phyloP scores from a whole-genome alignment of 2,113 vertebrate species.

The Callopanchax toddi region DNA sequence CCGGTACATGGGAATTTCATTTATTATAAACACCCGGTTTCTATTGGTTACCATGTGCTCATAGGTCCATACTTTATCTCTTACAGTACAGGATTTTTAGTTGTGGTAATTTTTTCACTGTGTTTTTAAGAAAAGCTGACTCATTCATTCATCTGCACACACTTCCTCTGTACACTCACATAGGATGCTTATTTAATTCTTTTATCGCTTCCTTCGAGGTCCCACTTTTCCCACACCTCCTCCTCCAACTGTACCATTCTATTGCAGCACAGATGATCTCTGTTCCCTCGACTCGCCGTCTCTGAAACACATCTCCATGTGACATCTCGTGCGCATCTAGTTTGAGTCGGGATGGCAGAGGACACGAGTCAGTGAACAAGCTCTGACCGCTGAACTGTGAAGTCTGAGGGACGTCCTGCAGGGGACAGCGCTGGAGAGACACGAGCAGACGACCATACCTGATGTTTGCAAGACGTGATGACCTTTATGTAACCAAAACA shows the following conservation, averaged over 20 bases:
- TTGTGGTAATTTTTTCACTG: background rate
- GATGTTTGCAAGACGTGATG: conserved; percentile 36
- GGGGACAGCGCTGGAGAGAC: conserved; percentile 18
- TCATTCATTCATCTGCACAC: background rate
- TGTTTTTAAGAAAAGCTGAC: background rate
- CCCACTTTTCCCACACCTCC: conserved; percentile 6
- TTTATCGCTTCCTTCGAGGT: conserved; percentile 12
- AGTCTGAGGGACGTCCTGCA: conserved; percentile 35
- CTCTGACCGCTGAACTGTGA: conserved; percentile 58
- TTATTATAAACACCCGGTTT: too few relatives aligned
- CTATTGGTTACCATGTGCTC: too few relatives aligned
- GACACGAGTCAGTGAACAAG: conserved; percentile 60
- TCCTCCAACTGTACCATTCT: conserved; percentile 18
- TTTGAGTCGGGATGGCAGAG: conserved; percentile 52
- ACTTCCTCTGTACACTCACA: background rate
- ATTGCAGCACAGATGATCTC: conserved; percentile 18
- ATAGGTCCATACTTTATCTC: too few relatives aligned
- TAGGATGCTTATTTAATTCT: background rate
- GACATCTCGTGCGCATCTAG: conserved; percentile 51
- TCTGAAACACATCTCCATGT: conserved; percentile 38
- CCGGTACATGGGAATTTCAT: too few relatives aligned
- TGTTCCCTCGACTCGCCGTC: conserved; percentile 32
- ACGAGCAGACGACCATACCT: conserved; percentile 23
- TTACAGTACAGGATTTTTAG: background rate
- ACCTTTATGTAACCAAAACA: conserved; percentile 22